A percentile compares a stretch with the other conserved stretches of the same genome.
phyloP scores from a whole-genome alignment of 1,140 invertebrate species.

The Cydia splendana region DNA sequence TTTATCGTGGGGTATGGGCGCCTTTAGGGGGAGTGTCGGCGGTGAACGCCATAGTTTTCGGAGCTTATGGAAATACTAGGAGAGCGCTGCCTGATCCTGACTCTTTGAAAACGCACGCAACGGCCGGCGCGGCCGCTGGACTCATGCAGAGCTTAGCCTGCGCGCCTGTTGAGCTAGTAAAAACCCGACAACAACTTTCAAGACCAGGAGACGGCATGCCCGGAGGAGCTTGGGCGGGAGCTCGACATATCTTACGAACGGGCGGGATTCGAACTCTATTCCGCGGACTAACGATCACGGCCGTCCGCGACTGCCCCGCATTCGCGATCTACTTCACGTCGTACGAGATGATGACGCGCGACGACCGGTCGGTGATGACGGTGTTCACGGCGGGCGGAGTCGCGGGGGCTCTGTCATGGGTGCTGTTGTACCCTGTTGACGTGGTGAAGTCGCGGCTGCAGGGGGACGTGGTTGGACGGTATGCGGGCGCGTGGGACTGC shows the following conservation, averaged over 20 bases:
- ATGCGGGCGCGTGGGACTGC: conserved; percentile 87
- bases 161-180: conserved; percentile 92
- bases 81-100: conserved; percentile 82
- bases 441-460: conserved; percentile 94
- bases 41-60: conserved; percentile 95
- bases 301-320: conserved; percentile 86
- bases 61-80: conserved; percentile 91
- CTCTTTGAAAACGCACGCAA: conserved; percentile 83
- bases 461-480: conserved; percentile 84
- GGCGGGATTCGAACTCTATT: conserved; percentile 87
- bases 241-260: conserved; percentile 82
- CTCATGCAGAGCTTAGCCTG: conserved; percentile 90
- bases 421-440: conserved; percentile 92
- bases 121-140: conserved; percentile 88
- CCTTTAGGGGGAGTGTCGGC: conserved; percentile 91
- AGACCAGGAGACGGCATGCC: conserved; percentile 60
- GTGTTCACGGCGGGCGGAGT: conserved; percentile 90
- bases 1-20: conserved; percentile 92
- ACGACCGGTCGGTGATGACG: conserved; percentile 71
- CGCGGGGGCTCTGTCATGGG: conserved; percentile 92
- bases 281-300: conserved; percentile 87
- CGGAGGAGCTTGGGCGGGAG: conserved; percentile 79
- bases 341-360: conserved; percentile 86
- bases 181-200: conserved; percentile 88
- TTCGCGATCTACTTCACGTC: conserved; percentile 81